Evolutionary conservation across 2,797 vertebrate species (phyloP).

Genomic region (Danio aesculapii): DNA sequence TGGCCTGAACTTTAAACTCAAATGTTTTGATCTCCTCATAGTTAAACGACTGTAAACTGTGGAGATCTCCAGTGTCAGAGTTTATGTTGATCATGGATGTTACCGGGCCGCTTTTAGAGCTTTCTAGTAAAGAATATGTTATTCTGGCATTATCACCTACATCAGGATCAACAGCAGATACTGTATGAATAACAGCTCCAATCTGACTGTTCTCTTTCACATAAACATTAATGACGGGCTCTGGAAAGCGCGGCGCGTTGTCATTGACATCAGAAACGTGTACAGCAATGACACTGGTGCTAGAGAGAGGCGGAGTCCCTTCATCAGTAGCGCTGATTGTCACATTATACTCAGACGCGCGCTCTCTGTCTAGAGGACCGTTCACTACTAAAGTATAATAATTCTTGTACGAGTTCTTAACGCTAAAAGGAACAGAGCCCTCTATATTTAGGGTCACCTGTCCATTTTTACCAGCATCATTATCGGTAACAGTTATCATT

Average conservation of each 20-base stretch:
- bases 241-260: slow-evolving; percentile 72
- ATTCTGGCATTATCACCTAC: slow-evolving; percentile 72
- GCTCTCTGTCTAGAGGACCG: slow-evolving; percentile 85
- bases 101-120: slow-evolving; percentile 47
- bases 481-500: slow-evolving; percentile 60
- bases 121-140: slow-evolving; percentile 63
- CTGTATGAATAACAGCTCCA: slow-evolving; percentile 67
- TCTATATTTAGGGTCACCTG: slow-evolving; percentile 65
- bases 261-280: slow-evolving; percentile 86
- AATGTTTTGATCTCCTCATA: slow-evolving; percentile 69
- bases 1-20: slow-evolving; percentile 68
- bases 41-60: slow-evolving; percentile 70
- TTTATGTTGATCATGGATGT: slow-evolving; percentile 69
- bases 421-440: slow-evolving; percentile 69
- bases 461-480: slow-evolving; percentile 67
- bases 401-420: slow-evolving; percentile 80
- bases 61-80: slow-evolving; percentile 72
- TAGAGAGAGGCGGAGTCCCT: slow-evolving; percentile 79
- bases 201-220: slow-evolving; percentile 80
- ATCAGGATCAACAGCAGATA: slow-evolving; percentile 77
- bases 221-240: slow-evolving; percentile 67
- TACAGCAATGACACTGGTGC: slow-evolving; percentile 65
- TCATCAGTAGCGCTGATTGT: slow-evolving; percentile 85
- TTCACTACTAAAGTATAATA: slow-evolving; percentile 88
- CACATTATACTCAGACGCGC: slow-evolving; percentile 80